phyloP scores from a whole-genome alignment of 2,797 vertebrate species.

The Xenops minutus region DNA sequence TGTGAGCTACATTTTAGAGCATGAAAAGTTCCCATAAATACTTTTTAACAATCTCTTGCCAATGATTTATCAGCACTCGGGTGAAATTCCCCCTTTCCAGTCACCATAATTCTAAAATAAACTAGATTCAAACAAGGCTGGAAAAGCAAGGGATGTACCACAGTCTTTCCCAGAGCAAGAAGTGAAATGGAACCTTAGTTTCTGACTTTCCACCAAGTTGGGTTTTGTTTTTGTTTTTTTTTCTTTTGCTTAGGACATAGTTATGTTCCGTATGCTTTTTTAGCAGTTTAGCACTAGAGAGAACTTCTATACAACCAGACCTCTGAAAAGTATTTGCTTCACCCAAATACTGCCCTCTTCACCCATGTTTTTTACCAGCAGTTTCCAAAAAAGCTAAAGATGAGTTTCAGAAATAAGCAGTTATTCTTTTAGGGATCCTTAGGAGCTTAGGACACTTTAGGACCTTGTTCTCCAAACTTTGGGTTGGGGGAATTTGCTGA shows the following conservation, averaged over 20 bases:
- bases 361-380: not conserved
- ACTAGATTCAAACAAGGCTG: not conserved
- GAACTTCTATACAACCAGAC: not conserved
- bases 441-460: not conserved
- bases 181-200: not conserved
- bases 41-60: not conserved
- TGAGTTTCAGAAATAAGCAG: not conserved
- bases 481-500: not conserved
- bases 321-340: not conserved
- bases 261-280: not conserved
- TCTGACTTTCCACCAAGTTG: not conserved
- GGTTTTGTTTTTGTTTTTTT: not conserved
- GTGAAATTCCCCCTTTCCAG: not conserved
- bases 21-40: not conserved
- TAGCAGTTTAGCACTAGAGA: not conserved
- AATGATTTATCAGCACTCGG: not conserved
- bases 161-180: not conserved
- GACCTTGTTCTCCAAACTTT: not conserved
- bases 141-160: not conserved
- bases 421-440: not conserved
- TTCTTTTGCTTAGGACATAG: not conserved
- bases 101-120: not conserved
- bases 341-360: not conserved
- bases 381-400: not conserved
- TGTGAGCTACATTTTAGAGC: not conserved